Base-by-base conservation (phyloP, 1,140 invertebrate species). In the Philotrypesis tridentata region DNA sequence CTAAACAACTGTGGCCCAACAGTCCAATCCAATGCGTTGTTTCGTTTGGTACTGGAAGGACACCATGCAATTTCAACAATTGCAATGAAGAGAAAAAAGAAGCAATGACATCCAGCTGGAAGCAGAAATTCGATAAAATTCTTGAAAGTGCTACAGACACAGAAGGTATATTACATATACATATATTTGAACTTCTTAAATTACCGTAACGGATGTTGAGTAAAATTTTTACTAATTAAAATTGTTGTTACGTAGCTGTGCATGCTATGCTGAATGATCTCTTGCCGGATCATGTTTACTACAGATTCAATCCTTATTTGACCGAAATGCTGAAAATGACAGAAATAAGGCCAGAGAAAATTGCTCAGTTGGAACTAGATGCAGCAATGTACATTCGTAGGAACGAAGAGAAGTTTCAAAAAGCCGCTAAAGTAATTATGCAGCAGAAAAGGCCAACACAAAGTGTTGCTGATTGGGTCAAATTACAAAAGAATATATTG, bases 81-180 rank as follows among this genome's bases (percentile, higher is more conserved):
- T 88, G 88, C 84, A 79, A 87, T 63, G 83, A 87, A 70, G 78
- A 85, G 85, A 87, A 88, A 70, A 82, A 92, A 87, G 78, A 82
- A 25, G 43, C 84, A 29, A 89, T 87, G 21, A 87, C 91, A 76
- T 93, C 94, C 1, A 95, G 94, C 60, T 96, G 97, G 93, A 96
- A 94, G 89, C 94, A 95, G 83, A 97, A 97, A 90, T 95, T 98
- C 85, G 93, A 94, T 75, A 97, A 96, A 90, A 96, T 98, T 71
- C 91, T 98, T 31, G 96, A 98, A 85, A 97, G 96, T 89, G 97
- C 97, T 7, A 98, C 97, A 48, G 97, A 97, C 88, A 97, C 96
- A 27, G 96, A 97, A 94, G 94, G 95, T 96, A 92, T 85, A 29
- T 70, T 72, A 70, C 83, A 85, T 81, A 81, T 84, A 61, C 82